Evolutionary conservation across 1,140 invertebrate genomes (phyloP), one percentile per base, ranked within the genome.

Genomic region (Drosophila quadrilineata): DNA sequence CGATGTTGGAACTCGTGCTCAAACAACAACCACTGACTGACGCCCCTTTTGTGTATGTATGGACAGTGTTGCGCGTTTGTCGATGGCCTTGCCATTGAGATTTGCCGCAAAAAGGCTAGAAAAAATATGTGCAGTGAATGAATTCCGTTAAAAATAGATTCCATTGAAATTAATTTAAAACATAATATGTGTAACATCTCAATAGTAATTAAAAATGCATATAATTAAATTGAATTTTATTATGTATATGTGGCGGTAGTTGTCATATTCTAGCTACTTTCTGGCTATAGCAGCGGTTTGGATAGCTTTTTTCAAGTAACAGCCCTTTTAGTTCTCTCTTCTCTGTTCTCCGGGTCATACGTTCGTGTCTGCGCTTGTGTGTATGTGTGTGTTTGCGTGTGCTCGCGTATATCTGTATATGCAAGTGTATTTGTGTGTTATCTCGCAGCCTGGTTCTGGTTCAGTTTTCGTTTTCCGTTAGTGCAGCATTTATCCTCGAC

Each of bases 401-500:
- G 46, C 17, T 38, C 57, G 33, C 48, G 33, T 48, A 8, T 24
- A 4, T 62, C 33, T 29, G 49, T 35, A 29, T 50, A 16, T 52
- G 28, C 41, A 41, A 48, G 48, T 62, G 57, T 53, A 46, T 21
- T 63, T 68, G 64, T 66, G 45, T 74, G 57, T 72, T 72, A 72
- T 74, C 71, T 73, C 70, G 60, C 56, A 53, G 62, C 57, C 63
- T 58, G 67, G 43, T 75, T 67, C 73, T 66, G 49, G 56, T 63
- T 76, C 62, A 70, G 54, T 72, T 67, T 60, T 71, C 64, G 63
- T 72, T 59, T 68, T 56, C 56, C 41, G 53, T 68, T 73, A 76
- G 60, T 67, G 71, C 67, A 71, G 67, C 67, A 71, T 76, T 77
- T 64, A 77, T 75, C 54, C 73, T 76, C 74, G 54, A 69, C 73